Conservation (phyloP, 1,140 invertebrate species). For the Apis dorsata region DNA sequence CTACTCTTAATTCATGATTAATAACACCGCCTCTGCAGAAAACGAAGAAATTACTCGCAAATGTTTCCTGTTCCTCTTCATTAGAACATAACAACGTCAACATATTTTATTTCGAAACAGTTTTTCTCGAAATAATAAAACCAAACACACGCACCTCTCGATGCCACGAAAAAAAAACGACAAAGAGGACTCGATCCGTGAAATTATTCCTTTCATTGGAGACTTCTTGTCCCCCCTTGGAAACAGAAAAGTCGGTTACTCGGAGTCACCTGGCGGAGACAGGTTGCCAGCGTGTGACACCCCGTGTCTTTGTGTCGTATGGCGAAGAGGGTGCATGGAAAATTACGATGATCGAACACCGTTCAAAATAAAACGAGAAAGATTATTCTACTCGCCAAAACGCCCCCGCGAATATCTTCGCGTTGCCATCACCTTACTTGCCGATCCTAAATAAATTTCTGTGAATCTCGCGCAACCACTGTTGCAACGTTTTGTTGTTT, state of each 20-base stretch:
- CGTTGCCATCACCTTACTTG: slow-evolving; percentile 26
- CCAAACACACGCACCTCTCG: neutral
- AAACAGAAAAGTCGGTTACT: neutral
- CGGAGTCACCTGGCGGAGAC: slow-evolving; percentile 23
- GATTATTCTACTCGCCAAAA: slow-evolving; percentile 27
- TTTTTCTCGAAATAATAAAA: neutral
- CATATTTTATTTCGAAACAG: too few relatives aligned
- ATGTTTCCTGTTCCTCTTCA: too few relatives aligned
- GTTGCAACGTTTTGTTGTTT: neutral
- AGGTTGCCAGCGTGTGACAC: slow-evolving; percentile 18
- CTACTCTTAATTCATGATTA: too few relatives aligned
- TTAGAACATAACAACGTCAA: too few relatives aligned
- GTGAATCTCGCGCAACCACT: neutral
- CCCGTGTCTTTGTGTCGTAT: neutral
- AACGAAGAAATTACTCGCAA: too few relatives aligned
- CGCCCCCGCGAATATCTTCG: slow-evolving; percentile 29
- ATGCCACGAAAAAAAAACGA: neutral
- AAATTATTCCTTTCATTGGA: neutral
- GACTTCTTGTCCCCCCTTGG: neutral
- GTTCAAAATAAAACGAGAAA: slow-evolving; percentile 47
- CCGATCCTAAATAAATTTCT: slow-evolving; percentile 33
- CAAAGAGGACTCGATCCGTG: neutral
- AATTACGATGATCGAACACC: slow-evolving; percentile 51
- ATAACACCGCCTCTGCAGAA: too few relatives aligned
- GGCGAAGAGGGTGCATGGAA: slow-evolving; percentile 25